Base-by-base conservation (phyloP, 1,140 invertebrate species). In the Atta colombica region DNA sequence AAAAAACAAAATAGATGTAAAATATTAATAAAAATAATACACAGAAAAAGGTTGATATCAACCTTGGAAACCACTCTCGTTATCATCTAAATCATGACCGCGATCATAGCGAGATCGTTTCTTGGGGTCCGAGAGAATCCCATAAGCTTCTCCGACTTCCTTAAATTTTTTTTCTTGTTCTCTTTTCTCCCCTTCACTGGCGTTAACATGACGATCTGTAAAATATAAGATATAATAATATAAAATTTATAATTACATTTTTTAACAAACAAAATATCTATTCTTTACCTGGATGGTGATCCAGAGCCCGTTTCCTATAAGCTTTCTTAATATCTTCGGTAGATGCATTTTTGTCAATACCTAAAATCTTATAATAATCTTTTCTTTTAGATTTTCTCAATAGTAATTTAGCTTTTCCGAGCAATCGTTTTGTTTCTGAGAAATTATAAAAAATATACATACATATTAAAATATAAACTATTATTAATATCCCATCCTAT, bases 291-390 rank as follows among this genome's bases (percentile, higher is more conserved):
- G 98, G 98, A 96, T 98, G 98, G 95, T 98, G 97, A 10, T 98
- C 97, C 58, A 98, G 95, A 0, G 98, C 98, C 95, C 97, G 96
- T 95, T 99, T 99, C 94, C 98, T 97, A 93, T 99, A 99, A 10
- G 98, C 98, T 94, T 99, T 99, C 93, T 99, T 99, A 77, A 99
- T 99, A 92, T 99, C 99, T 93, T 99, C 98, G 65, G 98, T 98
- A 2, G 97, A 97, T 4, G 99, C 98, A 93, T 96, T 97, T 91
- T 98, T 98, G 0, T 97, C 96, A 51, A 99, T 96, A 21, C 99
- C 99, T 58, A 99, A 96, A 91, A 99, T 99, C 95, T 99, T 99
- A 93, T 99, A 99, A 95, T 99, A 99, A 94, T 99, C 99, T 96
- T 99, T 99, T 75, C 98, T 98, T 96, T 99, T 99, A 0, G 98